phyloP scores from a whole-genome alignment of 2,797 vertebrate genomes.

The Neosilurus mollespiculum region DNA sequence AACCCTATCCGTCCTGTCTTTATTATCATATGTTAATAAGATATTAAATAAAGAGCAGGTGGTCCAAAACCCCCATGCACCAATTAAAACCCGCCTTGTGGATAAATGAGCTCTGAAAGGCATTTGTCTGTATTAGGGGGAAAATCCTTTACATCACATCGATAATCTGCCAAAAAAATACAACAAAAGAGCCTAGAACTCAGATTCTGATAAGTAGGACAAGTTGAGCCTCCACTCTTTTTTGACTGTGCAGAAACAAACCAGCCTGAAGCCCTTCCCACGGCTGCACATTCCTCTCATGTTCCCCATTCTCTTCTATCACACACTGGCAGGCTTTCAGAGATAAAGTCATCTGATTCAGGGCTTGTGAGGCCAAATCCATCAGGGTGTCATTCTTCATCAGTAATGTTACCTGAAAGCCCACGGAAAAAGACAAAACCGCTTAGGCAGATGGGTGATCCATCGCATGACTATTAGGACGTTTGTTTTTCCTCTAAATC shows the following conservation, averaged over 20 bases:
- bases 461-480: conserved; percentile 27
- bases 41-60: conserved; percentile 63
- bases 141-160: conserved; percentile 22
- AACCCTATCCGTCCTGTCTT: neutral
- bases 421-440: neutral
- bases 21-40: conserved; percentile 43
- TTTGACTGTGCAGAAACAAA: conserved; percentile 25
- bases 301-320: conserved; percentile 37
- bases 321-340: conserved; percentile 17
- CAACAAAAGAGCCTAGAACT: conserved; percentile 11
- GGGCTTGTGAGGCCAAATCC: conserved; percentile 26
- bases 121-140: conserved; percentile 38
- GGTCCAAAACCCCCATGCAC: conserved; percentile 52
- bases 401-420: conserved; percentile 22
- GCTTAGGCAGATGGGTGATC: conserved; percentile 30
- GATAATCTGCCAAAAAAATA: neutral
- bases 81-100: conserved; percentile 35
- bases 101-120: conserved; percentile 49
- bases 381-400: conserved; percentile 33
- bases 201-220: conserved; percentile 27
- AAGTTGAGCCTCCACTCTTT: conserved; percentile 1
- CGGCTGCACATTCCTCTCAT: conserved; percentile 43
- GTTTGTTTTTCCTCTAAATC: conserved; percentile 18
- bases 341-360: conserved; percentile 41
- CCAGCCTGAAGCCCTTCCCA: conserved; percentile 37